A percentile compares a stretch with the other conserved stretches of the same genome.
Conservation (phyloP, 2,797 vertebrate species). For the Rhynchotus rufescens region DNA sequence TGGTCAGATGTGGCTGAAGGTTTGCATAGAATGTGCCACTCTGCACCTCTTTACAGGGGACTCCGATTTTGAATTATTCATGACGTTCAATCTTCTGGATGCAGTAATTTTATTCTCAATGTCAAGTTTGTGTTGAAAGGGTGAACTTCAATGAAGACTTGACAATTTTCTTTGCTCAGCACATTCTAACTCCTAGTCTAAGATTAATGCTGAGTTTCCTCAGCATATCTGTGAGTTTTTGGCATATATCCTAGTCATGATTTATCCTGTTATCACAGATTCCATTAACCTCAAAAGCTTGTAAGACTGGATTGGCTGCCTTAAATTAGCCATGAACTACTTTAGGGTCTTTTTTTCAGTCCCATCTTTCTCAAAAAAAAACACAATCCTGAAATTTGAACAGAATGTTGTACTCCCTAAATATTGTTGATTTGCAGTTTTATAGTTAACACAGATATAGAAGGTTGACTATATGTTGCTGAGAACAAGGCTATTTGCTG, state of each 20-base stretch:
- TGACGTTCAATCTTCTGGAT: background rate
- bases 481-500: background rate
- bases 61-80: background rate
- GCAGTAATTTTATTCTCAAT: background rate
- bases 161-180: background rate
- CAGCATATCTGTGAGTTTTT: background rate
- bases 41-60: background rate
- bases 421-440: background rate
- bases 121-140: background rate
- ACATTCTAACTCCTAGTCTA: background rate
- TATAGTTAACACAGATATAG: background rate
- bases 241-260: background rate
- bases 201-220: background rate
- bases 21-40: background rate
- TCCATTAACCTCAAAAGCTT: conserved; percentile 1
- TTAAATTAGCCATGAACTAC: background rate
- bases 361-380: background rate
- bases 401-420: background rate
- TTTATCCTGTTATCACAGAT: conserved; percentile 21
- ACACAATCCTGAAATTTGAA: background rate
- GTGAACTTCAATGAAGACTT: background rate
- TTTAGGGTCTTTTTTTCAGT: background rate
- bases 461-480: background rate
- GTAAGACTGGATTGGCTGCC: background rate
- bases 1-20: background rate